Evolutionary conservation across 2,888 invertebrate species (phyloP), one percentile per base, ranked within the genome.

Genomic region (Colostygia pectinataria): DNA sequence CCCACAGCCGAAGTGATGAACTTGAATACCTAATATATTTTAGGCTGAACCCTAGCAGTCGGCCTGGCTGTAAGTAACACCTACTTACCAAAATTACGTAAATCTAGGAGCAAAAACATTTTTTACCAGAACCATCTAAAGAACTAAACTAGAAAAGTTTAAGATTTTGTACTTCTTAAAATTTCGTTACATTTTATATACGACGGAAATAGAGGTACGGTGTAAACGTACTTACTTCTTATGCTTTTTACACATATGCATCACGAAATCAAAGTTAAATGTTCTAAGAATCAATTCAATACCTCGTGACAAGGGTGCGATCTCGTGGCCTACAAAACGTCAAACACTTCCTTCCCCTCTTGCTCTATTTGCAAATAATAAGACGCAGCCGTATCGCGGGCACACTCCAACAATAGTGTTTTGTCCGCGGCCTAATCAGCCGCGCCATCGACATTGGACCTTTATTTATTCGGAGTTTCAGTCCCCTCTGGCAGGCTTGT

Each of bases 381-480:
- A 12, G 14, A 34, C 8, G 5, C n/a, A n/a, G n/a, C 39, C 29
- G 51, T 60, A 57, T 60, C 60, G 12, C 25, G 29, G 39, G 33
- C 20, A 34, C 53, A 42, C 50, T 50, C 52, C 40, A 29, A 58
- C 56, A 55, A 57, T 50, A 53, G 50, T 53, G 51, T 55, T 55
- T 61, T 58, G 55, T 58, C 44, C 36, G 44, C 37, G 34, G 32
- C 42, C 44, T 58, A 58, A 57, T 61, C 61, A 58, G 51, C 51
- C 44, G 52, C 43, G 47, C 51, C 44, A 61, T 58, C 58, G 50
- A 44, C 32, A 27, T 43, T 23, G 23, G 10, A 7, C 24, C 33
- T 37, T 34, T 41, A 38, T 32, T 43, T 42, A 42, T 34, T 34
- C 13, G n/a, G 27, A 33, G 23, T 33, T 46, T 27, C 20, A 12